Conservation (phyloP, 2,797 vertebrate species). For the Microchirus variegatus region DNA sequence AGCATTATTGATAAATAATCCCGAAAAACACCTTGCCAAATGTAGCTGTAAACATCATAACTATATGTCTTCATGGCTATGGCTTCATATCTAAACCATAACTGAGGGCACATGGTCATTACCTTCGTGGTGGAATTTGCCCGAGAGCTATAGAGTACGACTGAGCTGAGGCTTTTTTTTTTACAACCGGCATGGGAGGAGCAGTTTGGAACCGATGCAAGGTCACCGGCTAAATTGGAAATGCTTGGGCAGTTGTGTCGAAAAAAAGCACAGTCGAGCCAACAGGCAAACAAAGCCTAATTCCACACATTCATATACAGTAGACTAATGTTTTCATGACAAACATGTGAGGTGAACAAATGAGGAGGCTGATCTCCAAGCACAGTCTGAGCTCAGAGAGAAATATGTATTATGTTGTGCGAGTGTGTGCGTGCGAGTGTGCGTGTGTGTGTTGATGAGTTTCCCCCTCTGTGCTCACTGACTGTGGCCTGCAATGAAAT, state of each 20-base stretch:
- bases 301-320: conserved; percentile 5
- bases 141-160: conserved; percentile 32
- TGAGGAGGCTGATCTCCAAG: background rate
- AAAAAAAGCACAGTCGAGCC: conserved; percentile 24
- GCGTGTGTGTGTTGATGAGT: conserved; percentile 30
- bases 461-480: conserved; percentile 31
- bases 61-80: no score
- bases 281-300: conserved; percentile 35
- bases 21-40: no score
- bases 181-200: conserved; percentile 35
- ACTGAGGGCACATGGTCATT: conserved; percentile 14
- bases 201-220: conserved; percentile 29
- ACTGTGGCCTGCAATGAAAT: conserved; percentile 52
- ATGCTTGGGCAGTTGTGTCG: conserved; percentile 20
- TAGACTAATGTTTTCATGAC: background rate
- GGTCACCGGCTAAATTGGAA: conserved; percentile 43
- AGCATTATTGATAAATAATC: no score
- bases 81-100: no score
- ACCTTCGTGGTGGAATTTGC: conserved; percentile 26
- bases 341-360: background rate
- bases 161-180: conserved; percentile 33
- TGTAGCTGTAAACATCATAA: no score
- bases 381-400: background rate
- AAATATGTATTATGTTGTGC: conserved; percentile 1
- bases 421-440: conserved; percentile 20